These are phyloP conservation scores for Tiliacea aurago DNA, from an alignment of 2,888 invertebrate species.

Conservation along the genomic window DNA sequence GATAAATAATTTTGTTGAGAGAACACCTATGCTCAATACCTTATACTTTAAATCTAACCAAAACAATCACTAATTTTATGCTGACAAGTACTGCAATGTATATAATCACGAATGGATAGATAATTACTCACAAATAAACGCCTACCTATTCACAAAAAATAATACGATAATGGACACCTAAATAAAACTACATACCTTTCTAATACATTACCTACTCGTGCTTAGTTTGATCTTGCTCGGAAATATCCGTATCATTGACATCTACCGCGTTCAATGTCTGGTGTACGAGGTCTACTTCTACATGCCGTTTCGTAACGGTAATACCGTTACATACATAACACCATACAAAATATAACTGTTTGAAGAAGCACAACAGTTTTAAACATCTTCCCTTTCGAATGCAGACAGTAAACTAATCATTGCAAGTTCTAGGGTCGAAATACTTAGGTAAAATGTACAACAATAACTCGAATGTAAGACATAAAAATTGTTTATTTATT, in stretches of 20 bases:
- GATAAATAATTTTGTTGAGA: no score
- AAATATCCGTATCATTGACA: conserved; percentile 46
- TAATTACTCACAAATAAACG: conserved; percentile 48
- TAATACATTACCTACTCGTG: conserved; percentile 57
- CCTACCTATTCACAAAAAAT: conserved; percentile 49
- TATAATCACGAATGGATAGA: conserved; percentile 38
- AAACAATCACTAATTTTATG: not conserved
- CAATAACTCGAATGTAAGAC: conserved; percentile 48
- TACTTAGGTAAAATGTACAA: conserved; percentile 54
- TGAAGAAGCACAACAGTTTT: conserved; percentile 8
- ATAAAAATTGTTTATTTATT: conserved; percentile 50
- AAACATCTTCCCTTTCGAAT: conserved; percentile 14
- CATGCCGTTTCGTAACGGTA: conserved; percentile 38
- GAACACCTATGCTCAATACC: conserved; percentile 18
- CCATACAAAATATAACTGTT: conserved; percentile 21
- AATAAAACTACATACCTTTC: conserved; percentile 59
- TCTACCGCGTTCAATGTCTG: conserved; percentile 41
- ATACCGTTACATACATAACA: conserved; percentile 25
- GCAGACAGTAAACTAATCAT: conserved; percentile 12
- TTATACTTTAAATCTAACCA: not conserved
- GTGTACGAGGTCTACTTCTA: conserved; percentile 38
- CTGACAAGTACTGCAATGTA: conserved; percentile 50
- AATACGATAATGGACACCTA: conserved; percentile 44
- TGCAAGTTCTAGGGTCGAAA: conserved; percentile 52
- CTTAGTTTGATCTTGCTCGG: conserved; percentile 49